These are phyloP conservation scores for Tanypteryx hageni DNA, from an alignment of 2,888 invertebrate species.

Conservation along the genomic window DNA sequence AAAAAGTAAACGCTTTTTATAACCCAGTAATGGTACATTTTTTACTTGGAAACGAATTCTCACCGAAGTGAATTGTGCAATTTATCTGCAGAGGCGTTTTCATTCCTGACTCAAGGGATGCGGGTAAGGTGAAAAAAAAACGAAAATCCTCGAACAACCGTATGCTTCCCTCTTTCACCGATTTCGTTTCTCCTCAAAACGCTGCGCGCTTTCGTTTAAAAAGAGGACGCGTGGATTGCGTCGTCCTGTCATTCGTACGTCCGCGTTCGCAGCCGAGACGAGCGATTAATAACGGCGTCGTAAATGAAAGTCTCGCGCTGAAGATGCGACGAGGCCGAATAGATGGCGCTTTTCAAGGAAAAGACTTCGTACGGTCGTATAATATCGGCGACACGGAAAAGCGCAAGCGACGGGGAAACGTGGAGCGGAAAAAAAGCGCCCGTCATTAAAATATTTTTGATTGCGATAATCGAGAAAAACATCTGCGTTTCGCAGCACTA, in stretches of 20 bases:
- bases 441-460: neutral
- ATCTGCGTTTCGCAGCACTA: too few relatives aligned
- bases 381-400: neutral
- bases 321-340: neutral
- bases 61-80: too few relatives aligned
- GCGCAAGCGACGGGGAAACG: neutral
- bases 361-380: neutral
- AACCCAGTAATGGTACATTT: too few relatives aligned
- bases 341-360: neutral
- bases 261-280: neutral
- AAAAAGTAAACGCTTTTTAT: too few relatives aligned
- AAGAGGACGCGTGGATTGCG: neutral
- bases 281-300: slow-evolving; percentile 7
- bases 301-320: neutral
- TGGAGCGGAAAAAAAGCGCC: neutral
- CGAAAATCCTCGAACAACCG: too few relatives aligned
- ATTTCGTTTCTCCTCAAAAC: neutral
- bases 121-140: too few relatives aligned
- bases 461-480: too few relatives aligned
- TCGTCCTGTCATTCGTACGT: neutral
- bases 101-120: too few relatives aligned
- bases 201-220: neutral
- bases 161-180: too few relatives aligned
- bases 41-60: too few relatives aligned
- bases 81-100: too few relatives aligned